Evolutionary conservation across 2,113 vertebrate species (phyloP), one percentile per base, ranked within the genome.

Genomic region (Heterotis niloticus): DNA sequence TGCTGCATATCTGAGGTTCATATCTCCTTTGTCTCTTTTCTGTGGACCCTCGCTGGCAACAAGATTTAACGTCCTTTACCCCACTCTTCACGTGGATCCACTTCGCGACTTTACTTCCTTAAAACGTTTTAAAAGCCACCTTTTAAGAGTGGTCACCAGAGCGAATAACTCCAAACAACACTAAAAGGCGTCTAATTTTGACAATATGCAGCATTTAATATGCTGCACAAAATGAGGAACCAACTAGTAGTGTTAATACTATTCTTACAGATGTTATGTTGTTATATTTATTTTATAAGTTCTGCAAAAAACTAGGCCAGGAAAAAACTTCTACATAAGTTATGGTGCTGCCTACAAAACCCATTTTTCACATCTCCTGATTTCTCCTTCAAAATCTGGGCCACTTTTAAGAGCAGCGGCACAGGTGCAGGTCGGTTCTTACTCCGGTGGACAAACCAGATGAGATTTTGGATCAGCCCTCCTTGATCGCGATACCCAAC

Each of bases 271-370:
- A 56, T 57, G 72, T 74, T 17, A 52, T 57, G 24, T 74, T 24
- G 26, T 14, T 57, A 16, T 23, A 56, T 74, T 74, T 59, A 28
- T 54, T 11, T 74, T 74, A 57, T 23, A 57, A 60, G 56, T 52
- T 28, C 7, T 56, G 20, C 26, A 59, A n/a, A 24, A 74, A 74
- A 57, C 56, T 74, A 60, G 72, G 72, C 28, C 72, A 74, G 69
- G 51, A 71, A 71, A 74, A 74, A 44, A 10, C 71, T 18, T 54
- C 28, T 74, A 10, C 52, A 23, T 24, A 57, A 24, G 34, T 28
- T 5, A 26, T 74, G 54, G 23, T 16, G 1, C 0, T 23, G 54
- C 71, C 54, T 12, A 74, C 52, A 74, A 74, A 59, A 74, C 52
- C 54, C 72, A 29, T 74, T 74, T 60, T 52, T 74, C 54, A 23